Conservation (phyloP, 2,888 invertebrate species). For the Acanthosepion esculentum region DNA sequence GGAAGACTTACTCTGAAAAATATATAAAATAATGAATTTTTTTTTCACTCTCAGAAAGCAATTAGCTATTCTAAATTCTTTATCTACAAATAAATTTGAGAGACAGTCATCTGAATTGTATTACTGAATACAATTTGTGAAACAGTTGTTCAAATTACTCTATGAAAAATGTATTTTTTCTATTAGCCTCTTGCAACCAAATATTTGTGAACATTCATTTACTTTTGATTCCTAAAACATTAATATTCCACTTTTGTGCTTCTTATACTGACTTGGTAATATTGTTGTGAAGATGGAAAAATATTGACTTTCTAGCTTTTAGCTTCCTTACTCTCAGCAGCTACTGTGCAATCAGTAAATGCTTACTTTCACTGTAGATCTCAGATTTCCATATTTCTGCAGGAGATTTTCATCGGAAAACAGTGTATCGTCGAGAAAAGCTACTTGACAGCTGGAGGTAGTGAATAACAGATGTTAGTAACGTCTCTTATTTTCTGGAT, state of each 20-base stretch:
- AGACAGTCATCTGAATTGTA: no score
- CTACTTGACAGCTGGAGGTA: background rate
- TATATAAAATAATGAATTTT: no score
- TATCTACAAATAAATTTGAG: no score
- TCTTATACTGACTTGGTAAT: background rate
- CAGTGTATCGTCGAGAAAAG: background rate
- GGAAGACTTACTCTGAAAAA: no score
- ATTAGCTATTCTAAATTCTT: no score
- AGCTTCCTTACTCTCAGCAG: background rate
- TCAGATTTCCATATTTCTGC: conserved; percentile 22
- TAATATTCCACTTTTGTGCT: background rate
- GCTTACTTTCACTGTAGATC: background rate
- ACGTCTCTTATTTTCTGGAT: background rate
- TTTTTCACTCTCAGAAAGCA: no score
- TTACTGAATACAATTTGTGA: no score
- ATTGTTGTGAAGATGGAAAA: background rate
- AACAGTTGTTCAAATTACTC: no score
- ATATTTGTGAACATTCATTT: background rate
- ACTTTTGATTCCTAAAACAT: background rate
- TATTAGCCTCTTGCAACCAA: no score
- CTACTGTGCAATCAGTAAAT: background rate
- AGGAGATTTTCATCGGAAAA: conserved; percentile 33
- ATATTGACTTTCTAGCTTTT: background rate
- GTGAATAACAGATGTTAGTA: conserved; percentile 6
- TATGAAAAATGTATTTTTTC: no score